Evolutionary conservation across 2,113 vertebrate genomes (phyloP), one percentile per base, ranked within the genome.

Genomic region (Chascanopsetta lugubris): DNA sequence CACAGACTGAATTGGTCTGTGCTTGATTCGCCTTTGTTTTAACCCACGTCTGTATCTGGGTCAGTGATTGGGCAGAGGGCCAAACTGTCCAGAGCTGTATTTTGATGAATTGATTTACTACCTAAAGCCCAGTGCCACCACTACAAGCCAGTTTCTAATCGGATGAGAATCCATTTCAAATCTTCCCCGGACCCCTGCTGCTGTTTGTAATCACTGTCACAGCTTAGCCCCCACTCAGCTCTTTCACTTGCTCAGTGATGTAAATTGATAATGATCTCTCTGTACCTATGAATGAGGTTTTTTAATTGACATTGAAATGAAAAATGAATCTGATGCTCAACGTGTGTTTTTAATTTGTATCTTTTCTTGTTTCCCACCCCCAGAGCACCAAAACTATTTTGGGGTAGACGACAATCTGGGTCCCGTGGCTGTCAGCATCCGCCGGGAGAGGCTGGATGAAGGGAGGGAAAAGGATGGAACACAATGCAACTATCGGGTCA

Each of bases 321-420:
- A 12, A 9, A 9, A 5, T 40, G 2, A n/a, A 45, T 25, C 7
- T 42, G 25, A 18, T n/a, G 10, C 30, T 47, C n/a, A 24, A 34
- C 9, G 13, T 49, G 5, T 65, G 18, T 53, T 42, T 38, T 34
- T 71, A 18, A 56, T 56, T 46, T 21, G 5, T 0, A 24, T 17
- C 0, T 27, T 24, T 26, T 75, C 22, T 13, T 50, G 13, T 20
- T 43, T n/a, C n/a, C 15, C 10, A 30, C 27, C 25, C 70, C 30
- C 88, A 96, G 97, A 99, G 18, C 97, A 99, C 89, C 97, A 99
- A 80, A 99, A 98, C 91, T 99, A 99, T 86, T 99, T 99, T 43
- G 97, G 97, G 30, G 92, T 95, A 25, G 97, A 99, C 77, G 97
- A 99, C 65, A 93, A 95, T 88, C 93, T 99, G 51, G 97, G 97